A percentile compares a stretch with the other conserved stretches of the same genome.
phyloP scores from a whole-genome alignment of 2,888 invertebrate species.

The Argyra leucocephala region DNA sequence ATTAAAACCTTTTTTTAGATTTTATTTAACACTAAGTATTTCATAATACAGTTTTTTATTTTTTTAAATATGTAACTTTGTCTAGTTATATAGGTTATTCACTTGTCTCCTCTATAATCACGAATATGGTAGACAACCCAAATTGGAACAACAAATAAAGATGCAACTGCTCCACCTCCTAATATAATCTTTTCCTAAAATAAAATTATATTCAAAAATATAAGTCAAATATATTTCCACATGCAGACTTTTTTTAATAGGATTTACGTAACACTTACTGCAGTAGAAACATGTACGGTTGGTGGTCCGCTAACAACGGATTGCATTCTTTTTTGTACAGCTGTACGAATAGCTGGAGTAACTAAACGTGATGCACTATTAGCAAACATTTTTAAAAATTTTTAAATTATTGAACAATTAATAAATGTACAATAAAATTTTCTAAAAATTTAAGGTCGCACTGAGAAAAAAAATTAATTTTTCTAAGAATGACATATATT shows the following conservation, averaged over 20 bases:
- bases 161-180: conserved; percentile 34
- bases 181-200: conserved; percentile 37
- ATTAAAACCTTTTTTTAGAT: too few relatives aligned
- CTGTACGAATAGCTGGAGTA: conserved; percentile 35
- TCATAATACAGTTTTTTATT: too few relatives aligned
- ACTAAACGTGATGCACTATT: conserved; percentile 35
- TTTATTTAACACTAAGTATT: too few relatives aligned
- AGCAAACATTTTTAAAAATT: conserved; percentile 32
- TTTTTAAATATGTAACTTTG: neutral
- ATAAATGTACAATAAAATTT: too few relatives aligned
- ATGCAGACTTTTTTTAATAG: neutral
- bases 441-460: too few relatives aligned
- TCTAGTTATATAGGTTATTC: conserved; percentile 20
- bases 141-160: conserved; percentile 30
- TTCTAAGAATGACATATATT: too few relatives aligned
- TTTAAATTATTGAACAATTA: too few relatives aligned
- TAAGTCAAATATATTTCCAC: neutral
- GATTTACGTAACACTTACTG: conserved; percentile 41
- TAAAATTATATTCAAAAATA: conserved; percentile 2
- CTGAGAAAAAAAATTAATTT: too few relatives aligned
- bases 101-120: conserved; percentile 35
- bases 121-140: conserved; percentile 39
- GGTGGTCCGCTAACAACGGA: conserved; percentile 40
- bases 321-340: conserved; percentile 35
- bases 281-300: conserved; percentile 34